Conservation (phyloP, 2,113 vertebrate genomes). For the Macrotus californicus region DNA sequence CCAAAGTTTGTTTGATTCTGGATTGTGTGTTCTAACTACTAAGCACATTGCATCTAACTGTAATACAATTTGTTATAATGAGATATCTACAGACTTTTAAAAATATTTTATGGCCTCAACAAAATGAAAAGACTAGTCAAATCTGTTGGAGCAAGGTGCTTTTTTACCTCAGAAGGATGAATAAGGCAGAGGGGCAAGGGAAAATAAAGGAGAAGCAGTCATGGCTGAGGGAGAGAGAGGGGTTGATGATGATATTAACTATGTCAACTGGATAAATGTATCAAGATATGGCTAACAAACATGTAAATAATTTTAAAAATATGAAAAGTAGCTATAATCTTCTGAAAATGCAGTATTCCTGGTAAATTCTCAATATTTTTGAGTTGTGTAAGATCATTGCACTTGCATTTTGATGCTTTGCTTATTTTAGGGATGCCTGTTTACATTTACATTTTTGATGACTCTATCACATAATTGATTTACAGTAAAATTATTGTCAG, state of each 20-base stretch:
- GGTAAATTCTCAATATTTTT: neutral
- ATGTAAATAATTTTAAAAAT: neutral
- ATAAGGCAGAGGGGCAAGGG: neutral
- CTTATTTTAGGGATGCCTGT: neutral
- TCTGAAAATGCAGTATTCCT: neutral
- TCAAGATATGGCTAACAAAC: neutral
- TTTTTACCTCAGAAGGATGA: neutral
- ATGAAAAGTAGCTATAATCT: neutral
- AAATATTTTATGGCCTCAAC: neutral
- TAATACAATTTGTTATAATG: neutral
- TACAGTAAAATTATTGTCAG: neutral
- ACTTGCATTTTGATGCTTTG: neutral
- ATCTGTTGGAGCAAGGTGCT: neutral
- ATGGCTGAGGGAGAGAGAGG: neutral
- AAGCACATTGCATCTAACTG: neutral
- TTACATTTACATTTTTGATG: neutral
- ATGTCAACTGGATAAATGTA: neutral
- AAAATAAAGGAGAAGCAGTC: neutral
- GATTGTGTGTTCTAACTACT: neutral
- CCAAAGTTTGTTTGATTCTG: neutral
- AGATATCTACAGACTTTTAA: neutral
- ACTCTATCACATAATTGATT: neutral
- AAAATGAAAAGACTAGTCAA: neutral
- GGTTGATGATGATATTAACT: neutral
- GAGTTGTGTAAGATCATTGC: neutral